Conservation (phyloP, 2,888 invertebrate species). For the Caenorhabditis macrosperma region DNA sequence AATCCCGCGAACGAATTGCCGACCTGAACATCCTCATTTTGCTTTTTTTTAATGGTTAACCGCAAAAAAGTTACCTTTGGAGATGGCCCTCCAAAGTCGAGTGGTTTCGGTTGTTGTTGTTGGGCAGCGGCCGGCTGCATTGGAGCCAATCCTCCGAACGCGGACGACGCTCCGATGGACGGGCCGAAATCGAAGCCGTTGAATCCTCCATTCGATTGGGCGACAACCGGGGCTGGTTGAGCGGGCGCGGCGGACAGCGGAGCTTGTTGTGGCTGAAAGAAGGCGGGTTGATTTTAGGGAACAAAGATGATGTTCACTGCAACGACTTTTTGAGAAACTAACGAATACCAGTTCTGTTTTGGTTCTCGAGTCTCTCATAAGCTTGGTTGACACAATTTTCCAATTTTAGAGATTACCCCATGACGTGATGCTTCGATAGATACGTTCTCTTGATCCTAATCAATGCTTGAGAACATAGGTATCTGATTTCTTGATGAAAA, state of each 20-base stretch:
- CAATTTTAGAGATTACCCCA: too few relatives aligned
- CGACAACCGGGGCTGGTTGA: background rate
- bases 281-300: too few relatives aligned
- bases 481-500: too few relatives aligned
- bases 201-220: constrained; percentile 22
- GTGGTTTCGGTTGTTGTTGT: constrained; percentile 11
- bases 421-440: too few relatives aligned
- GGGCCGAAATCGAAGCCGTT: constrained; percentile 32
- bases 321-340: too few relatives aligned
- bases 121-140: constrained; percentile 12
- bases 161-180: constrained; percentile 3
- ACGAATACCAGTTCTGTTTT: too few relatives aligned
- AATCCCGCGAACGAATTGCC: constrained; percentile 55
- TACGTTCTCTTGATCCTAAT: too few relatives aligned
- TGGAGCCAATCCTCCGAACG: constrained; percentile 2
- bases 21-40: constrained; percentile 18
- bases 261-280: constrained; percentile 15
- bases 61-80: constrained; percentile 20
- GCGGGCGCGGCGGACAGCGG: background rate
- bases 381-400: too few relatives aligned
- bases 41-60: too few relatives aligned
- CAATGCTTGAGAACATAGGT: too few relatives aligned
- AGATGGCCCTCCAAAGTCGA: constrained; percentile 16
- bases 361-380: too few relatives aligned
- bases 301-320: too few relatives aligned